Base-by-base conservation (phyloP, 2,113 vertebrate genomes). In the Pangasianodon gigas region DNA sequence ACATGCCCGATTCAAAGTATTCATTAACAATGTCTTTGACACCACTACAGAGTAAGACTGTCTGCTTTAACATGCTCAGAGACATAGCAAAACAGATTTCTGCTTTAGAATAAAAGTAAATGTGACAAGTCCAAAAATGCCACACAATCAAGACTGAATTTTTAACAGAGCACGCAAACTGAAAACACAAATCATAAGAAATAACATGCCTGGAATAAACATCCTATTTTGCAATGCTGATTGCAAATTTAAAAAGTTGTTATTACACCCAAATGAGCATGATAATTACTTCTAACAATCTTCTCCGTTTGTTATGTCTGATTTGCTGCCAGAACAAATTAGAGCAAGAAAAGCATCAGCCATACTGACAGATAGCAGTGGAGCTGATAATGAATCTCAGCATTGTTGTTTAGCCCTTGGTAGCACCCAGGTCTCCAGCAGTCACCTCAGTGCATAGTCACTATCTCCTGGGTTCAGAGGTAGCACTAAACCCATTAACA, bases 401-500 rank as follows among this genome's bases (percentile, higher is more conserved):
- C 51, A 71, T 89, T 84, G 88, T 87, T 84, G 51, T 90, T 89
- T 82, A 48, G 60, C 84, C 58, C 46, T 51, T 56, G 71, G 79
- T 65, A 60, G 84, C 2, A 88, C 26, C 32, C 32, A 67, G 89
- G 86, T 74, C 44, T 85, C 71, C 60, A 54, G 79, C 83, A 60
- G 69, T 90, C 84, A 91, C 92, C 91, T 91, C 85, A 52, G 90
- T 69, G 85, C 83, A 89, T 93, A 93, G 94, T 94, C 93, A 90
- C 89, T 87, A 86, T 90, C 88, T 89, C 89, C 84, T 84, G 21
- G 82, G 91, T 92, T 91, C 93, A 52, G 90, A 90, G 92, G 91
- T 92, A 93, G 92, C 90, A 92, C 91, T 93, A 94, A 94, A 92
- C 60, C 83, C 29, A 89, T 93, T 92, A 92, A 93, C 92, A 60